Evolutionary conservation across 2,113 vertebrate species (phyloP).

Genomic region (Entomyzon cyanotis): DNA sequence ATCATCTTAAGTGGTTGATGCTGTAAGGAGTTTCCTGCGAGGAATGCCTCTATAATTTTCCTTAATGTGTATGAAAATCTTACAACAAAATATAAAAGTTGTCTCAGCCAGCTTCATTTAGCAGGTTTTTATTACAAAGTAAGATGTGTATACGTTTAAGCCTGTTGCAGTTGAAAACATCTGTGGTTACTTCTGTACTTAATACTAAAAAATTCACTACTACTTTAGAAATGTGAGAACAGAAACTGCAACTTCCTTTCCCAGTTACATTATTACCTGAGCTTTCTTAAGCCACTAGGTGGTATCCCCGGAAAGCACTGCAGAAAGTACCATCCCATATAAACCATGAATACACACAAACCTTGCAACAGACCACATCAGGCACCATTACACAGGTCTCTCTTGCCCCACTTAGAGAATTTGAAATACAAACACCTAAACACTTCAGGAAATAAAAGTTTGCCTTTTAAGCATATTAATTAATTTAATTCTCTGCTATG

Average conservation of each 20-base stretch:
- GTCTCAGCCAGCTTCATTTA: not conserved
- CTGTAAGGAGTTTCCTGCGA: too few relatives aligned
- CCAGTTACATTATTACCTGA: not conserved
- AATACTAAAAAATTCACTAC: not conserved
- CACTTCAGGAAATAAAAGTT: not conserved
- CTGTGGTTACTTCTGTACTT: not conserved
- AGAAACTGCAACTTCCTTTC: not conserved
- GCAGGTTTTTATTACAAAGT: not conserved
- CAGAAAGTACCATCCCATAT: not conserved
- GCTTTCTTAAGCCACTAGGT: not conserved
- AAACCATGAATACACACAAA: not conserved
- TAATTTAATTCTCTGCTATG: not conserved
- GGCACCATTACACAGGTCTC: not conserved
- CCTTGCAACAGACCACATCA: not conserved
- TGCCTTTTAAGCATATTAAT: not conserved
- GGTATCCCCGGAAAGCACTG: not conserved
- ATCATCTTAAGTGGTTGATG: not conserved
- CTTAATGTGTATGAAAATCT: not conserved
- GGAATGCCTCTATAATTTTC: too few relatives aligned
- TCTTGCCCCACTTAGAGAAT: not conserved
- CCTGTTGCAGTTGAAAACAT: not conserved
- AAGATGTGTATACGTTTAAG: not conserved
- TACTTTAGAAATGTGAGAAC: not conserved
- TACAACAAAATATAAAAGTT: not conserved
- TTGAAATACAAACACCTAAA: not conserved